Evolutionary conservation across 1,140 invertebrate genomes (phyloP), one percentile per base, ranked within the genome.

Genomic region (Papilio polytes): DNA sequence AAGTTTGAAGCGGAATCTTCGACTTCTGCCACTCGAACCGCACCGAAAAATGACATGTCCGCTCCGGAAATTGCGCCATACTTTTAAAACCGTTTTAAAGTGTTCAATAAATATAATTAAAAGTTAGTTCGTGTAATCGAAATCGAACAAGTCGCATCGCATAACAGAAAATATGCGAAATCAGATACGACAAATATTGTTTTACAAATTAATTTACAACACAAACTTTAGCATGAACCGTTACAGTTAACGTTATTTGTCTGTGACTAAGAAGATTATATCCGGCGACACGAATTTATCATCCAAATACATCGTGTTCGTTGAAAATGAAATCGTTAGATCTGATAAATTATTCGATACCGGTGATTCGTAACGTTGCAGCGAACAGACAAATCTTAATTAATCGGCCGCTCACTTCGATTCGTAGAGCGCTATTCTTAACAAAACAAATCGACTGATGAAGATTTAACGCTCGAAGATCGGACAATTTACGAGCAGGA

Each of bases 11-110:
- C 22, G 80, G 78, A 72, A 73, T 53, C 74, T 74, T 26, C 74
- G 53, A 66, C 79, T 74, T 41, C 78, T 36, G 36, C 41, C 36
- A 73, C 36, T n/a, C 73, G 46, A 26, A 74, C 41, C 80, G 46
- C 59, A 83, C 80, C 63, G 66, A 84, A 84, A 84, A 82, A 74
- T 80, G 72, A 81, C 78, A 81, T 80, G 74, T 80, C 78, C 20
- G 73, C 73, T 51, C 13, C 73, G 20, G 73, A 20, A 48, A 46
- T 51, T 31, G 44, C 73, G 73, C 20, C 22, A 51, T 48, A 74
- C 74, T 76, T 76, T 76, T 46, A 51, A 76, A 76, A 76, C 44
- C 73, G 73, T 74, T 76, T 76, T 31, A 76, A 76, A 76, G 41
- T 76, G 53, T 20, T 26, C 9, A 15, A 46, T 7, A 31, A 76